These are phyloP conservation scores for Artemia sp. DNA, from an alignment of 2,888 invertebrate species.

Conservation along the genomic window DNA sequence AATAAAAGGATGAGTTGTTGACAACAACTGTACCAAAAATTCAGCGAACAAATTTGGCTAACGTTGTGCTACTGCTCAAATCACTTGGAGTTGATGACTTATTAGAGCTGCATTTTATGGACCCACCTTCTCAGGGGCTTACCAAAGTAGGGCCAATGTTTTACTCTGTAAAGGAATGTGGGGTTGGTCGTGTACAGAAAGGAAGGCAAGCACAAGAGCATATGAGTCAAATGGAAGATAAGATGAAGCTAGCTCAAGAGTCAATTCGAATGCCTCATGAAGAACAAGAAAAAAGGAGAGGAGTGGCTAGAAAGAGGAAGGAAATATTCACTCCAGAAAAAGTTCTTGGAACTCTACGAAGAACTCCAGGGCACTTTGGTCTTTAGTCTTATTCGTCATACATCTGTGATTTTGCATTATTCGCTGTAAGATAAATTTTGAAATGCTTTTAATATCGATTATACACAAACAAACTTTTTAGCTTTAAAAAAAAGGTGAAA, in stretches of 20 bases:
- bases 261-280: conserved; percentile 72
- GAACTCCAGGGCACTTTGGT: conserved; percentile 62
- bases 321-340: conserved; percentile 66
- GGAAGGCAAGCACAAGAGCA: conserved; percentile 76
- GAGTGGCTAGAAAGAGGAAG: conserved; percentile 51
- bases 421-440: too few species aligned
- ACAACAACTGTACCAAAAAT: conserved; percentile 95
- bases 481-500: too few species aligned
- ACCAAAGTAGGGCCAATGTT: too few species aligned
- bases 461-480: too few species aligned
- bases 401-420: too few species aligned
- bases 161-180: conserved; percentile 44
- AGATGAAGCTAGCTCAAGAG: conserved; percentile 81
- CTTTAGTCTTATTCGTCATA: conserved; percentile 34
- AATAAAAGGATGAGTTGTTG: conserved; percentile 85
- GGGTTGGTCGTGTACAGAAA: conserved; percentile 68
- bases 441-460: too few species aligned
- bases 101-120: conserved; percentile 98
- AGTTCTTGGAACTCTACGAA: conserved; percentile 43
- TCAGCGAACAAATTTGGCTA: conserved; percentile 93
- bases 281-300: conserved; percentile 49
- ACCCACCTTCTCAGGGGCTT: conserved; percentile 75
- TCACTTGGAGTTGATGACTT: conserved; percentile 90
- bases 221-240: conserved; percentile 80
- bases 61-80: conserved; percentile 88